These are phyloP conservation scores for Ornithoptera priamus DNA, from an alignment of 2,888 invertebrate genomes.

Conservation along the genomic window DNA sequence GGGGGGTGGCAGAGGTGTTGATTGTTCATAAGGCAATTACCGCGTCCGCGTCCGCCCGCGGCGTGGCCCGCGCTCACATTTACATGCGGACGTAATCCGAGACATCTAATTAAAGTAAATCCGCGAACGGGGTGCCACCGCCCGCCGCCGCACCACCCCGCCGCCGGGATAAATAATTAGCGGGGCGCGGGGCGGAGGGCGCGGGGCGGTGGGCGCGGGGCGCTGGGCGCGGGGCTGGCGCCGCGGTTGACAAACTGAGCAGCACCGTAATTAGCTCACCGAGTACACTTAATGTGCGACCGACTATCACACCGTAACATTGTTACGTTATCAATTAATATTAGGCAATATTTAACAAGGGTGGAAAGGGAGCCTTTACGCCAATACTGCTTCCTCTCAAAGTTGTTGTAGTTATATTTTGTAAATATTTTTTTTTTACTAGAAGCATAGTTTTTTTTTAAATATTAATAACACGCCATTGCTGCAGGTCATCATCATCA, in stretches of 20 bases:
- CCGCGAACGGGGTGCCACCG: conserved; percentile 38
- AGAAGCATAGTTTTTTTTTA: too few species aligned
- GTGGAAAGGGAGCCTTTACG: too few species aligned
- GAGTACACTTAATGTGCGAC: conserved; percentile 54
- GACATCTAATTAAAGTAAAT: conserved; percentile 51
- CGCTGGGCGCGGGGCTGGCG: conserved; percentile 31
- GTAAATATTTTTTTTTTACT: too few species aligned
- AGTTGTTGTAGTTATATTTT: too few species aligned
- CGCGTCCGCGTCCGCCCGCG: too few species aligned
- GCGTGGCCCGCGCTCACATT: conserved; percentile 14
- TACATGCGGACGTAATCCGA: conserved; percentile 37
- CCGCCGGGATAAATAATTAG: conserved; percentile 56
- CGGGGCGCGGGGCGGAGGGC: conserved; percentile 23
- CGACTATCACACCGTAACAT: conserved; percentile 40
- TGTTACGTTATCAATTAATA: too few species aligned
- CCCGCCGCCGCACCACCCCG: conserved; percentile 40
- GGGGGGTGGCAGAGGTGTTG: not conserved
- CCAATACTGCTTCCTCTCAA: too few species aligned
- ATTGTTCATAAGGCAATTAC: not conserved
- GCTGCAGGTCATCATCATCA: too few species aligned
- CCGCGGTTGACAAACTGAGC: conserved; percentile 70
- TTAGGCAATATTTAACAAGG: too few species aligned
- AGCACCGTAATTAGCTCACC: conserved; percentile 66
- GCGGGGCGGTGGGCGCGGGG: conserved; percentile 7
- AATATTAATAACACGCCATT: too few species aligned